phyloP scores from a whole-genome alignment of 2,797 vertebrate genomes.

The Epinephelus awoara region DNA sequence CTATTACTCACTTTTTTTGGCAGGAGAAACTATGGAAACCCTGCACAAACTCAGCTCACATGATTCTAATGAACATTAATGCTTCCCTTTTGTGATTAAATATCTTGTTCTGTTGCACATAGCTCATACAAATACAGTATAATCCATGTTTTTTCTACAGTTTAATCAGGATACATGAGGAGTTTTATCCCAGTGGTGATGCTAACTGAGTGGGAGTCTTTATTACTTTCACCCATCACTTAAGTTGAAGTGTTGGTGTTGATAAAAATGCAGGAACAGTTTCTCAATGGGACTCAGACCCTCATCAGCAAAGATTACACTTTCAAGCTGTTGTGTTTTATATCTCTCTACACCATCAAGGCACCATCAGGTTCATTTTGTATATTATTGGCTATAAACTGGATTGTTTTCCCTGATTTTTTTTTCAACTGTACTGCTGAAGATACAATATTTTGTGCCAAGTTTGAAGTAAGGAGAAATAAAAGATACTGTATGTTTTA shows the following conservation, averaged over 20 bases:
- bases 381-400: background rate
- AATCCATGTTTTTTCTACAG: background rate
- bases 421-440: conserved; percentile 9
- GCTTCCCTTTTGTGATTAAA: background rate
- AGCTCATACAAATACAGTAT: background rate
- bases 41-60: conserved; percentile 46
- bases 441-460: conserved; percentile 22
- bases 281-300: background rate
- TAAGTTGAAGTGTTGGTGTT: conserved; percentile 15
- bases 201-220: conserved; percentile 25
- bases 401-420: background rate
- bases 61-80: conserved; percentile 14
- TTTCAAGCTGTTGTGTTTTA: background rate
- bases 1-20: conserved; percentile 60
- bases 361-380: background rate
- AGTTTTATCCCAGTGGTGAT: background rate
- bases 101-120: background rate
- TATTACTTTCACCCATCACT: conserved; percentile 12
- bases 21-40: conserved; percentile 47
- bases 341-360: conserved; percentile 9
- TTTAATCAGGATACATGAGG: background rate
- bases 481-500: no score
- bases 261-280: conserved; percentile 18
- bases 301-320: background rate
- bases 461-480: background rate